Evolutionary conservation across 2,888 invertebrate species (phyloP), one percentile per base, ranked within the genome.

Genomic region (Andrena haemorrhoa): DNA sequence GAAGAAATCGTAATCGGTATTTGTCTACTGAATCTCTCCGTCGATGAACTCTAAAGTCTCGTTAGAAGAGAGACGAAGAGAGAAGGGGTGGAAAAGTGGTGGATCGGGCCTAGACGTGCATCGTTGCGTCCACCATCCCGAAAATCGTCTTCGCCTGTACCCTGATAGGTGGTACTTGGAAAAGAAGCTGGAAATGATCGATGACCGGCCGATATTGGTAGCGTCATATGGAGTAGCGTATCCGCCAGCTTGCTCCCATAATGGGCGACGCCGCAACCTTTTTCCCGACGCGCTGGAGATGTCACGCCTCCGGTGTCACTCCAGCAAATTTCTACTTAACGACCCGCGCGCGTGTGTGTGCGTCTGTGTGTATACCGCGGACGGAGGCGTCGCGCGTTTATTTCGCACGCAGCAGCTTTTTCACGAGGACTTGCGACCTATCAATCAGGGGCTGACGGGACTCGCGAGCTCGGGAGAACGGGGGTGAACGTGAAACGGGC

Each of bases 161-260:
- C 58, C 66, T 63, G 71, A 82, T 70, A 74, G 79, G 65, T 65
- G 75, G 82, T 79, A 77, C 82, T 85, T 68, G 66, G 83, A 75
- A 85, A 83, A 85, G 84, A 86, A 83, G 75, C 83, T 83, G 84
- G 82, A 88, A 89, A 89, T 92, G 91, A 92, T 92, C 90, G 91
- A 91, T 92, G 91, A 86, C 86, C 87, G 82, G 84, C 89, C 87
- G 89, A 91, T 91, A 91, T 91, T 91, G 91, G 88, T 90, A 88
- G 91, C 91, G 88, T 90, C 91, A 91, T 90, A 90, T 91, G 91
- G 90, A 91, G 87, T 89, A 82, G 87, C 86, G 84, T 82, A 83
- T 86, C 86, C 78, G 86, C 82, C 89, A 87, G 88, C 88, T 86
- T 89, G 88, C 83, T 78, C 74, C 75, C 85, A 73, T 86, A 86